Base-by-base conservation (phyloP, 2,113 vertebrate species). In the Oncorhynchus masou region DNA sequence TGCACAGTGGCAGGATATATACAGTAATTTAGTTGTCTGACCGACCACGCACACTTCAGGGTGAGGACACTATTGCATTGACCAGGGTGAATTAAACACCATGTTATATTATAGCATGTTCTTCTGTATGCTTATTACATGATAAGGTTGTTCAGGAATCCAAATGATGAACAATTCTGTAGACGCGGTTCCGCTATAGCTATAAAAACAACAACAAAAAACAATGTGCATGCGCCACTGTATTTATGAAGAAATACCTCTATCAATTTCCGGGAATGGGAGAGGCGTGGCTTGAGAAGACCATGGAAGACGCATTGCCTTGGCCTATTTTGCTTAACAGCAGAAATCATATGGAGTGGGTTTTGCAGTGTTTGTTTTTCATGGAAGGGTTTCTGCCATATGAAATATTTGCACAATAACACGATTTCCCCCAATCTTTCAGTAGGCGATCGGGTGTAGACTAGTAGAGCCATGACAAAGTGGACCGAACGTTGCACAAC, bases 1-100 rank as follows among this genome's bases (percentile, higher is more conserved):
- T 90, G 89, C 86, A 77, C 78, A 11, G 39, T 73, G 74, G 89
- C 68, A 62, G 49, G 60, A 45, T 45, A 45, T 45, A 45, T 12
- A 45, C 39, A 45, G 39, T 45, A 11, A 76, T 83, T 69, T 75
- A 83, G 51, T 79, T 79, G 13, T 54, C 16, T 54, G 51, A 54
- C 39, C 39, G 2, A 45, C 39, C 39, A 45, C 39, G 9, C 39
- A 11, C 9, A 45, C 39, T 12, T 45, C 39, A 45, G 9, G 9
- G 39, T 45, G 39, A 45, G 1, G 3, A 54, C 15, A 16, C 51
- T 54, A 54, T 54, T 19, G 51, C 51, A 19, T 16, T 54, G 51
- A 1, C 16, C 51, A 15, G 5, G 15, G 5, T 19, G 3, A 54
- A 54, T 54, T 54, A 4, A 19, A 54, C 51, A 54, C 39, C 39